A percentile compares a stretch with the other conserved stretches of the same genome.
These are phyloP conservation scores for Spheniscus humboldti DNA, from an alignment of 2,797 vertebrate genomes.

Conservation along the genomic window DNA sequence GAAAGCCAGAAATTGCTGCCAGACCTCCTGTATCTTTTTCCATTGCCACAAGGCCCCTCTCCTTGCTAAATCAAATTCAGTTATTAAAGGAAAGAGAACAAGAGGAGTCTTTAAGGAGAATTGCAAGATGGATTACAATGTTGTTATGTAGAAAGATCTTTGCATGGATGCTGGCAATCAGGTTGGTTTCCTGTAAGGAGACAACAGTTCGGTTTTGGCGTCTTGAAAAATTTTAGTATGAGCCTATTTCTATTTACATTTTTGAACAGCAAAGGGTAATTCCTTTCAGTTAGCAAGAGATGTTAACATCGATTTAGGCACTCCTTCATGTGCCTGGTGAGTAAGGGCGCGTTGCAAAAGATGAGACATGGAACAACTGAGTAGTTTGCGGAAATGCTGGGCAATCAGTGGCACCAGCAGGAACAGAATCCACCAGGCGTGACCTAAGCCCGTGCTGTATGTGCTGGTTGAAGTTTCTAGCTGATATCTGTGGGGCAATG, in stretches of 20 bases:
- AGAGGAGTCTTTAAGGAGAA: neutral
- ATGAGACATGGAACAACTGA: rapidly evolving
- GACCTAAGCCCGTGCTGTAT: rapidly evolving
- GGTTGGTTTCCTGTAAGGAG: neutral
- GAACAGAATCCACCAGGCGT: neutral
- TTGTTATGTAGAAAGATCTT: neutral
- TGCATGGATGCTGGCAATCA: neutral
- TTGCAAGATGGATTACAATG: neutral
- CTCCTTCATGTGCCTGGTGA: neutral
- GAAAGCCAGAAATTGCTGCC: neutral
- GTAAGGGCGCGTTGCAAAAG: rapidly evolving
- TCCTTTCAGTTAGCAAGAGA: neutral
- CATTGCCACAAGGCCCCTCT: neutral
- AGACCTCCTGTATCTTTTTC: neutral
- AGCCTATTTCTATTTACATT: neutral
- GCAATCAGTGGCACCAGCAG: neutral
- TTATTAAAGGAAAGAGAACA: neutral
- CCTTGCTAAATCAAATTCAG: neutral
- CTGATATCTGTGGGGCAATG: rapidly evolving
- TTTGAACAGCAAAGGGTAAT: neutral
- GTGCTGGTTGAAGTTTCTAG: neutral
- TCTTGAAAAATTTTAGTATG: neutral
- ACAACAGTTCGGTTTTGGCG: neutral
- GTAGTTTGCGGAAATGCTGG: neutral
- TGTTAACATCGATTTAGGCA: too few species aligned